These are phyloP conservation scores for Otus sunia DNA, from an alignment of 2,113 vertebrate species.

Conservation along the genomic window DNA sequence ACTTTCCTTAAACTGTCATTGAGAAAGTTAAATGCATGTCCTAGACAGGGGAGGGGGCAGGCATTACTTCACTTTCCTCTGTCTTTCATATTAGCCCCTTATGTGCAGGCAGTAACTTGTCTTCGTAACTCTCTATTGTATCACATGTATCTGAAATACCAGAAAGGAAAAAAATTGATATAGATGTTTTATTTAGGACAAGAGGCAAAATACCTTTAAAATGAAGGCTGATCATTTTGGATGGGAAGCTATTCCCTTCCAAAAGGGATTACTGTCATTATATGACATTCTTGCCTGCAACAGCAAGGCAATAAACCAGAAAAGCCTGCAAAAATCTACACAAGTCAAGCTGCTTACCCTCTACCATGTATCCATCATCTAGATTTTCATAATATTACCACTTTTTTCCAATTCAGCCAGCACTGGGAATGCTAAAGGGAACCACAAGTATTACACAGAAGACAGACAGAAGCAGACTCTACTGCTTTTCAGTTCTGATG, in stretches of 20 bases:
- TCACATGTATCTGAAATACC: neutral
- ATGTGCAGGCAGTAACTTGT: neutral
- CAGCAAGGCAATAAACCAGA: neutral
- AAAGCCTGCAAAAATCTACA: neutral
- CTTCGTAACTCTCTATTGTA: neutral
- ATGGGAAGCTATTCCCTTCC: neutral
- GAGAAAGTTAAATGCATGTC: neutral
- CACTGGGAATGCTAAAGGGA: neutral
- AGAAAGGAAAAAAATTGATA: neutral
- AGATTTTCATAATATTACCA: neutral
- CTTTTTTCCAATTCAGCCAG: neutral
- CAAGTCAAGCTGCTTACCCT: neutral
- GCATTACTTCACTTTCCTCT: neutral
- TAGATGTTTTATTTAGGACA: neutral
- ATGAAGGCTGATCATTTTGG: neutral
- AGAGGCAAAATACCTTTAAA: neutral
- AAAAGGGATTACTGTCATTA: neutral
- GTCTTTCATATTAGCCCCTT: neutral
- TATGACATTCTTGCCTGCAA: neutral
- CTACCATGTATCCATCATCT: neutral
- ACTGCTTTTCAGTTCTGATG: neutral
- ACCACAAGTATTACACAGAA: neutral
- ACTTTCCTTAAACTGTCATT: neutral
- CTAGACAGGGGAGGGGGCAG: neutral
- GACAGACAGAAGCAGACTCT: neutral